These are phyloP conservation scores for Nerophis ophidion DNA, from an alignment of 2,113 vertebrate species.

Conservation along the genomic window DNA sequence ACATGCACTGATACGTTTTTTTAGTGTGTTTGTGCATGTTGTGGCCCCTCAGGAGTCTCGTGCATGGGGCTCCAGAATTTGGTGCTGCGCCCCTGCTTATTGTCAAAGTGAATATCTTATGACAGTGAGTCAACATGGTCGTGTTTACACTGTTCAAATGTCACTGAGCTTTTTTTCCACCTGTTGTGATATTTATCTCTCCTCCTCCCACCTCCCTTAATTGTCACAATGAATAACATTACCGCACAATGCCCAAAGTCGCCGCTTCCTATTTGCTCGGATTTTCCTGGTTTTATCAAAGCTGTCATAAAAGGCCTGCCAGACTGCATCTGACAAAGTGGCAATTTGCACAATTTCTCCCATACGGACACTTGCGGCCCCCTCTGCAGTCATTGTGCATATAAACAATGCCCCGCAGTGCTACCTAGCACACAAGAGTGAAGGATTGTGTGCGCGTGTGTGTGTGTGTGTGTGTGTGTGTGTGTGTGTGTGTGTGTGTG, in stretches of 20 bases:
- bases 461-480: not conserved
- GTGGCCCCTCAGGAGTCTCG: no score
- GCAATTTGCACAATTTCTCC: constrained; percentile 18
- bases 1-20: no score
- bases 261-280: constrained; percentile 3
- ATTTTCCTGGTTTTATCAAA: constrained; percentile 21
- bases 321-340: constrained; percentile 16
- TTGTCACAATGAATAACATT: constrained; percentile 8
- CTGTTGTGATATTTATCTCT: constrained; percentile 7
- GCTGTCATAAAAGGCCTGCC: constrained; percentile 5
- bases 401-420: constrained; percentile 30
- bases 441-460: not conserved
- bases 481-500: not conserved
- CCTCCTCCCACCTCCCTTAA: not conserved
- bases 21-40: no score
- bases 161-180: not conserved
- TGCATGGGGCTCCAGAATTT: no score
- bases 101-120: not conserved
- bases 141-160: constrained; percentile 5
- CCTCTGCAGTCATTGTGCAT: constrained; percentile 18
- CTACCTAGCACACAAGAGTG: constrained; percentile 18
- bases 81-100: not conserved
- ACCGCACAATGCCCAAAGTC: not conserved
- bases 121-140: not conserved
- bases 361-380: constrained; percentile 25